These are phyloP conservation scores for Theonella swinhoei DNA, from an alignment of 37 sponge, comb jelly and placozoan genomes.

Conservation along the genomic window DNA sequence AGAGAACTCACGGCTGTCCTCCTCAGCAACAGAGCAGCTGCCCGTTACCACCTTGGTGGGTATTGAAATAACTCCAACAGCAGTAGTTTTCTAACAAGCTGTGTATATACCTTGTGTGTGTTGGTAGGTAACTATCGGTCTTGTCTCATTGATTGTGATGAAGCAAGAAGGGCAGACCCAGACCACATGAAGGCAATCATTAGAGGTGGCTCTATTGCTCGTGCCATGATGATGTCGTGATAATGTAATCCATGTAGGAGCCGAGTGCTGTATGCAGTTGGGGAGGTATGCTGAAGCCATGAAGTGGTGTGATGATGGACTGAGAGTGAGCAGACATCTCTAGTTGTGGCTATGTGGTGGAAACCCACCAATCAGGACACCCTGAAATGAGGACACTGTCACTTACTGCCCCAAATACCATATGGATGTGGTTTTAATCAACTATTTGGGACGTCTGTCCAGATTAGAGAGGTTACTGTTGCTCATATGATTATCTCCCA, in stretches of 20 bases:
- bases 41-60: slow-evolving; percentile 77
- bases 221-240: too few relatives aligned
- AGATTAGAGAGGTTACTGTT: neutral
- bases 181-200: slow-evolving; percentile 72
- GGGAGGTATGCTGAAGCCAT: slow-evolving; percentile 60
- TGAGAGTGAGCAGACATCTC: slow-evolving; percentile 41
- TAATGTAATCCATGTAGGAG: slow-evolving; percentile 24
- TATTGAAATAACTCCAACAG: neutral
- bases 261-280: slow-evolving; percentile 54
- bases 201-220: slow-evolving; percentile 68
- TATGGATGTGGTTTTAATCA: too few relatives aligned
- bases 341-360: too few relatives aligned
- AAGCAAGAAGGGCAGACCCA: slow-evolving; percentile 68
- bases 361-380: too few relatives aligned
- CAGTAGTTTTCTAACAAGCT: neutral
- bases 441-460: too few relatives aligned
- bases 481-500: neutral
- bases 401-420: too few relatives aligned
- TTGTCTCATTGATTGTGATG: slow-evolving; percentile 60
- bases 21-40: slow-evolving; percentile 86
- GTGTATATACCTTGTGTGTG: too few relatives aligned
- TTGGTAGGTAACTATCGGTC: slow-evolving; percentile 88
- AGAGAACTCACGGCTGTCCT: slow-evolving; percentile 65
- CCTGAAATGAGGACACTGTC: too few relatives aligned
- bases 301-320: slow-evolving; percentile 84